A percentile compares a stretch with the other conserved stretches of the same genome.
Evolutionary conservation across 2,888 invertebrate species (phyloP).

Genomic region (Machimus atricapillus): DNA sequence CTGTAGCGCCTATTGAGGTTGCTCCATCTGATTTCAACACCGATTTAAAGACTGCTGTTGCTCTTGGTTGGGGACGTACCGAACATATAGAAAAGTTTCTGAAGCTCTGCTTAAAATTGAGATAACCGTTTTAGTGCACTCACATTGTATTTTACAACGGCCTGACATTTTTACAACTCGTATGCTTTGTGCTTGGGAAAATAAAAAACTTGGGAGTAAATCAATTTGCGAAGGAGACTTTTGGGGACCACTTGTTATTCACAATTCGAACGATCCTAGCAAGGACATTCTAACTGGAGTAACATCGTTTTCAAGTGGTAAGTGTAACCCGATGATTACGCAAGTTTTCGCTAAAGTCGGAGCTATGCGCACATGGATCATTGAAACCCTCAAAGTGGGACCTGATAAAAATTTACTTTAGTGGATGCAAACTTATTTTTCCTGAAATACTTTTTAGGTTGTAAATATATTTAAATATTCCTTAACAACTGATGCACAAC

Average conservation of each 20-base stretch:
- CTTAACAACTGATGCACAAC: no score
- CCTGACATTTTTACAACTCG: neutral
- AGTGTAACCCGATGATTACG: neutral
- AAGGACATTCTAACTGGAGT: neutral
- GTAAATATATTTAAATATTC: no score
- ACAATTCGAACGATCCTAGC: neutral
- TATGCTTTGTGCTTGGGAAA: constrained; percentile 17
- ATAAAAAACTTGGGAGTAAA: neutral
- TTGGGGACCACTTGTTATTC: neutral
- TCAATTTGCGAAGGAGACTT: neutral
- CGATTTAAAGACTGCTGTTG: neutral
- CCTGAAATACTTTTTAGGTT: no score
- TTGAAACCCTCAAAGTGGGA: neutral
- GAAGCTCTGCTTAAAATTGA: neutral
- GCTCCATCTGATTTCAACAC: neutral
- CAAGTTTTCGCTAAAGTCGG: neutral
- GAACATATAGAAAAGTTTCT: neutral
- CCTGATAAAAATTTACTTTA: neutral
- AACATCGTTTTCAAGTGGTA: neutral
- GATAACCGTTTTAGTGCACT: neutral
- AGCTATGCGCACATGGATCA: neutral
- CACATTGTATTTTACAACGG: neutral
- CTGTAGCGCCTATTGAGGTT: neutral
- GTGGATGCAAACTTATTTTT: neutral
- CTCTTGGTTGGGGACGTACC: constrained; percentile 4